Conservation (phyloP, 2,797 vertebrate genomes). For the Syncerus caffer region DNA sequence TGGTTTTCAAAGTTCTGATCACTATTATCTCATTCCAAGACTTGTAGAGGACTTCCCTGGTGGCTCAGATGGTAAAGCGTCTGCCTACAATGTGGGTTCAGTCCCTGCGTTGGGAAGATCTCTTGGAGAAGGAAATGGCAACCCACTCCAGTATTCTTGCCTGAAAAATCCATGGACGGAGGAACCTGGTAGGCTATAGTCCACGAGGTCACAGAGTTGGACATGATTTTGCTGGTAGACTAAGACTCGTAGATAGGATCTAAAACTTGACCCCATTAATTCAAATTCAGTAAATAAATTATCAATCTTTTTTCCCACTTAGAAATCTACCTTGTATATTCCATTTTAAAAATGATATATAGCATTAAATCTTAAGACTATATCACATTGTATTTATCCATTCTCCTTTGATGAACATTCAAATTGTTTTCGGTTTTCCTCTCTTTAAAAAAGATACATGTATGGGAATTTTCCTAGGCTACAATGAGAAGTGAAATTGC, state of each 20-base stretch:
- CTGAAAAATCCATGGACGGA: background rate
- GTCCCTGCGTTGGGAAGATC: background rate
- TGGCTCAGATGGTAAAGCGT: background rate
- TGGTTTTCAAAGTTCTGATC: background rate
- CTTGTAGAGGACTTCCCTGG: background rate
- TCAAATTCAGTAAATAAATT: background rate
- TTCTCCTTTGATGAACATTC: background rate
- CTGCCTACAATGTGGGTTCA: background rate
- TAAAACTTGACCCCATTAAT: background rate
- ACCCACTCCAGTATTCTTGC: background rate
- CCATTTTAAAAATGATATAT: background rate
- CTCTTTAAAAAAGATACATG: background rate
- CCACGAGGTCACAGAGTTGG: accelerated
- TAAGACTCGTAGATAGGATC: background rate
- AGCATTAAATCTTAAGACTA: background rate
- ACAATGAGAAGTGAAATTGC: background rate
- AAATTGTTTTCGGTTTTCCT: background rate
- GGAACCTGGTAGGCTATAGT: background rate
- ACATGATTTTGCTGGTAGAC: background rate
- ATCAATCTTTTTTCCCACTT: background rate
- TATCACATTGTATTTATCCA: background rate
- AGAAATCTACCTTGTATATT: background rate
- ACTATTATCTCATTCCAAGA: background rate
- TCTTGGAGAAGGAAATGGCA: background rate
- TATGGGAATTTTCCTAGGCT: background rate